Evolutionary conservation across 2,113 vertebrate species (phyloP), one percentile per base, ranked within the genome.

Genomic region (Hippoglossus stenolepis): DNA sequence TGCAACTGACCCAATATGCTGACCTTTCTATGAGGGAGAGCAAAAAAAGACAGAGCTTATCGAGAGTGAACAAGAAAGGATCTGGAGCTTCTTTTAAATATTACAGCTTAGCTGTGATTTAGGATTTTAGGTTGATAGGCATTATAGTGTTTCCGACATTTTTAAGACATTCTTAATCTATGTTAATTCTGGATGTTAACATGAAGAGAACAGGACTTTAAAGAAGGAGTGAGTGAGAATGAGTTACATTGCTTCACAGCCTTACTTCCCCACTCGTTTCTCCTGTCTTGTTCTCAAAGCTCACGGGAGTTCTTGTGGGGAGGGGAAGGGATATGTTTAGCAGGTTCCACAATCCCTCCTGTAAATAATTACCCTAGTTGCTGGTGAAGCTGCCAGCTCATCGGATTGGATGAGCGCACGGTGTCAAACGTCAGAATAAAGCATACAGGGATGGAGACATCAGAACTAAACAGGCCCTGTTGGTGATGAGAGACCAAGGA

Each of bases 281-380:
- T 68, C 53, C 67, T 67, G 70, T 77, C 60, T 83, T 82, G 51
- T 80, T 75, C 66, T 82, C 49, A 73, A 79, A 81, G 73, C 80
- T 81, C 73, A 1, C 65, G 83, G 82, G 85, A 90, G 68, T 61
- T 77, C 73, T 81, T 53, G 38, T 61, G 65, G 80, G 85, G 58
- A 89, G 78, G 70, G 75, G 71, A 75, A 69, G 56, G 54, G 74
- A 73, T 92, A 92, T 92, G 91, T 93, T 91, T 88, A 92, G 88
- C 83, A 79, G 66, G 54, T 85, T 87, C 79, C 73, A 88, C 85
- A 80, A 85, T 89, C 77, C 72, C 68, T 84, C 79, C 82, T 89
- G 89, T 90, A 92, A 92, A 93, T 90, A 90, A 90, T 92, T 85
- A 87, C 87, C 79, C 69, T 62, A 5, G 77, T 66, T 88, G 76